Percentiles rank a stretch among this genome's conserved stretches.
Conservation (phyloP, 2,113 vertebrate species). For the Forbesichthys papilliferus region DNA sequence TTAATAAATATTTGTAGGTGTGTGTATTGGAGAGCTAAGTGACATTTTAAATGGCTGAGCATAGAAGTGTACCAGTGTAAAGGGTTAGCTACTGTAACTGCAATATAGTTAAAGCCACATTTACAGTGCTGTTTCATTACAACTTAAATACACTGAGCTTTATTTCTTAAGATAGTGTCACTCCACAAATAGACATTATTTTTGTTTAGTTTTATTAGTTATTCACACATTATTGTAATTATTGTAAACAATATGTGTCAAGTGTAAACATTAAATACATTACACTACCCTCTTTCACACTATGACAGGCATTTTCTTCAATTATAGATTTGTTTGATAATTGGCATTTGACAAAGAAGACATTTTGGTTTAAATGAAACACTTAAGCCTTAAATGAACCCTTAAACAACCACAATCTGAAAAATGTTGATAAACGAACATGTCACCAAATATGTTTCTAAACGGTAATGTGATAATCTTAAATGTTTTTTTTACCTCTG, state of each 20-base stretch:
- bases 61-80: no score
- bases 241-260: not conserved
- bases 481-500: no score
- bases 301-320: not conserved
- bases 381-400: not conserved
- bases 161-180: slow-evolving; percentile 24
- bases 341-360: not conserved
- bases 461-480: not conserved
- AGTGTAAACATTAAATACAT: not conserved
- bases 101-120: no score
- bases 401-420: not conserved
- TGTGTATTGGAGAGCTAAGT: no score
- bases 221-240: no score
- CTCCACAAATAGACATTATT: no score
- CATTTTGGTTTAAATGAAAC: not conserved
- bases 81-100: no score
- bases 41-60: no score
- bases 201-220: no score
- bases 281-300: not conserved
- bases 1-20: no score
- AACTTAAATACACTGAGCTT: slow-evolving; percentile 4
- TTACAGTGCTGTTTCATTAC: not conserved
- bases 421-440: no score
- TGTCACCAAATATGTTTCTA: not conserved
- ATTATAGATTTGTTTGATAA: not conserved